Base-by-base conservation (phyloP, 2,888 invertebrate species). In the Crepidodera aurea region DNA sequence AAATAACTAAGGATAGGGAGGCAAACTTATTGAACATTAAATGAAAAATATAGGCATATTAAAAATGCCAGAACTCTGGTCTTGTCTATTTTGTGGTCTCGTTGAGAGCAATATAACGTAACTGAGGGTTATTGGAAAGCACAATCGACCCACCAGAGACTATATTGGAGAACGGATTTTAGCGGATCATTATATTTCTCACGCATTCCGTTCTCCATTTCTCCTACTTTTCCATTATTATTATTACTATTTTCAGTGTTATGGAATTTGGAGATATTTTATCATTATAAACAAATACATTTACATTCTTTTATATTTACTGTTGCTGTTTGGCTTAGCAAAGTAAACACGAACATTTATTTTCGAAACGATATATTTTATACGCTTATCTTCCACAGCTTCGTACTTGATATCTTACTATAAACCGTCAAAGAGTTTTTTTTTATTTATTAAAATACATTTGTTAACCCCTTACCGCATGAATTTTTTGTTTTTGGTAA, bases 1-100 rank as follows among this genome's bases (percentile, higher is more conserved):
- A 59, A 66, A 64, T 66, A 66, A 57, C 64, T 60, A 58, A 51
- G 66, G 56, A 56, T 56, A 53, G 50, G 61, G 57, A 58, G 48
- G 56, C 56, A 51, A 75, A 62, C 57, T 65, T 62, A 65, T 65
- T 65, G 65, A 64, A 62, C 63, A 67, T 65, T 63, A 67, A 75
- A 75, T 75, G 74, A 72, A 73, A 76, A 77, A 75, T 75, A 77
- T 77, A 77, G 78, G 78, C 76, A 78, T 78, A 78, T 78, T 78
- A 77, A 77, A 78, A 78, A 78, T 78, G 75, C 78, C 78, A 76
- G 71, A 67, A 65, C 58, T 60, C 67, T 70, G 66, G 69, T 64
- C 69, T 70, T 69, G 71, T 72, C 73, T 71, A 73, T 69, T 67
- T 61, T 67, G 67, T 68, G 70, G 66, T 62, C 64, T 69, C 74